Conservation (phyloP, 2,113 vertebrate genomes). For the Bubo scandiacus region DNA sequence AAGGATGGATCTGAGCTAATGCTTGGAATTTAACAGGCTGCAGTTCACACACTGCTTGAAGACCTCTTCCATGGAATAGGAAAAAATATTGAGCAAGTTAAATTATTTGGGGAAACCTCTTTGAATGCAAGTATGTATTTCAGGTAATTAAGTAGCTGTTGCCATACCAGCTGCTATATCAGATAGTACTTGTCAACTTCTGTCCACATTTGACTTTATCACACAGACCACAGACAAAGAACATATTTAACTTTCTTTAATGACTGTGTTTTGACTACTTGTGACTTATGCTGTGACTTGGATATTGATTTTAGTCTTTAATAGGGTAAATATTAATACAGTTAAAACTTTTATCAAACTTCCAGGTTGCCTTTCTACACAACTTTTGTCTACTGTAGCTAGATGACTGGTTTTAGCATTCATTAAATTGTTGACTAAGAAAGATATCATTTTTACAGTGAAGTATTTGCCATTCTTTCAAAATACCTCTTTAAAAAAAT, state of each 20-base stretch:
- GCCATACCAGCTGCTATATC: background rate
- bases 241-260: conserved; percentile 11
- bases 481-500: background rate
- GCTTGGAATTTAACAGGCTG: background rate
- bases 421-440: background rate
- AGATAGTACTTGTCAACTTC: background rate
- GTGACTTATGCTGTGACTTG: background rate
- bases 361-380: background rate
- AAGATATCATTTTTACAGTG: background rate
- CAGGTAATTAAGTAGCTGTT: background rate
- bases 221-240: background rate
- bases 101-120: background rate
- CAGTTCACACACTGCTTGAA: background rate
- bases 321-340: background rate
- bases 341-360: background rate
- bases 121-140: background rate
- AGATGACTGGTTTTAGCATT: background rate
- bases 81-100: background rate
- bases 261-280: background rate
- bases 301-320: conserved; percentile 21
- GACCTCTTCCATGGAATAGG: background rate
- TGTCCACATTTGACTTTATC: background rate
- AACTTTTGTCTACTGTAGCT: background rate
- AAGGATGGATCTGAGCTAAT: background rate
- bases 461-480: background rate